Percentiles rank a stretch among this genome's conserved stretches.
These are phyloP conservation scores for Gnathonemus echidnorhynchus DNA, from an alignment of 2,113 vertebrate species.

Conservation along the genomic window DNA sequence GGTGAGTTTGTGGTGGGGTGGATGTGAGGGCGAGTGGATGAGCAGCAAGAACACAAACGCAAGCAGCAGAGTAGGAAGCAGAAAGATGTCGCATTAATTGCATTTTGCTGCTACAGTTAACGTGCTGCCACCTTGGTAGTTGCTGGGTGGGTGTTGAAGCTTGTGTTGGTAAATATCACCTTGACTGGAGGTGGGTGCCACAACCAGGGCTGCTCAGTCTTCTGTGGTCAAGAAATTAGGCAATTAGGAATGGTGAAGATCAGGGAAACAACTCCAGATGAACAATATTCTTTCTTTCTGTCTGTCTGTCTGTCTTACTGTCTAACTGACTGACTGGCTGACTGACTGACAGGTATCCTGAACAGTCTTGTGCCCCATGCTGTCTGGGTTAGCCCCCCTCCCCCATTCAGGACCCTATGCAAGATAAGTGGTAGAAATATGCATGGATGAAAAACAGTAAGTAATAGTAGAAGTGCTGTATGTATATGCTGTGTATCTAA, in stretches of 20 bases:
- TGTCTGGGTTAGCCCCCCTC: background rate
- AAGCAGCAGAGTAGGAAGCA: background rate
- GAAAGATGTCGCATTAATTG: background rate
- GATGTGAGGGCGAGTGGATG: background rate
- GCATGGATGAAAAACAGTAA: background rate
- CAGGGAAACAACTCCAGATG: background rate
- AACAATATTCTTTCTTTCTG: background rate
- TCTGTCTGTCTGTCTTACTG: background rate
- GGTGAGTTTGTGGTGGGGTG: background rate
- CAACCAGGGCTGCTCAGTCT: background rate
- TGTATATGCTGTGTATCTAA: background rate
- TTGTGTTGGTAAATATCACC: background rate
- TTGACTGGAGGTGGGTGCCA: background rate
- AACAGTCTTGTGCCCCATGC: background rate
- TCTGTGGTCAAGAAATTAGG: background rate
- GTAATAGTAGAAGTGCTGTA: background rate
- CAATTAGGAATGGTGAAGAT: background rate
- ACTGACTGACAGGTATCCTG: background rate
- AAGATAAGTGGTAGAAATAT: background rate
- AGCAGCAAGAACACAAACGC: background rate
- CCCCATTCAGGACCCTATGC: background rate
- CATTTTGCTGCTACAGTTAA: background rate
- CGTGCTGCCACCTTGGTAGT: background rate
- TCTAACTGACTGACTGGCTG: background rate
- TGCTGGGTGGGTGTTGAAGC: background rate